These are phyloP conservation scores for Benthosema pterotum DNA, from an alignment of 2,797 vertebrate genomes.

Conservation along the genomic window DNA sequence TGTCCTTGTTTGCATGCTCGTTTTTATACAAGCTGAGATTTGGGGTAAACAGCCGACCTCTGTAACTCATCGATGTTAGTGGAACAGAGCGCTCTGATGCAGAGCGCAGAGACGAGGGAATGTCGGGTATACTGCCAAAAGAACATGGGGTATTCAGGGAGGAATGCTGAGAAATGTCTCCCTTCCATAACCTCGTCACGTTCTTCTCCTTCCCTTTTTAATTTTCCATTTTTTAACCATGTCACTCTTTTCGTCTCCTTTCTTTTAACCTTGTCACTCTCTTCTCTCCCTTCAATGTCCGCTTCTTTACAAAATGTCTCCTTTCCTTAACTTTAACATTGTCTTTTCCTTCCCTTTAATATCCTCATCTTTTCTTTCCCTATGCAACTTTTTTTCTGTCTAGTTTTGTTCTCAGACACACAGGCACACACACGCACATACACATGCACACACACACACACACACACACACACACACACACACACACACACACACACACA, in stretches of 20 bases:
- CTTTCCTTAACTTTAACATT: too few species aligned
- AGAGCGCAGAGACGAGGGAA: neutral
- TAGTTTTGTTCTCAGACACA: neutral
- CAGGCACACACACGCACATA: neutral
- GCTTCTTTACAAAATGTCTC: too few species aligned
- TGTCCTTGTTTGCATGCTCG: slow-evolving; percentile 52
- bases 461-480: neutral
- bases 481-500: neutral
- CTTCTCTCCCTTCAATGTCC: too few species aligned
- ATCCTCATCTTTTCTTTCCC: slow-evolving; percentile 12
- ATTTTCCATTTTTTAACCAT: neutral
- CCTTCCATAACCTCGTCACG: neutral
- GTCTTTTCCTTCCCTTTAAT: neutral
- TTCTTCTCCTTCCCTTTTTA: too few species aligned
- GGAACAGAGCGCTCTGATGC: slow-evolving; percentile 13
- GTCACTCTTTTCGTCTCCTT: slow-evolving; percentile 1
- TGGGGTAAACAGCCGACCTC: slow-evolving; percentile 46
- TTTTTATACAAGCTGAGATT: slow-evolving; percentile 57
- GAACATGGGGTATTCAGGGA: slow-evolving; percentile 30
- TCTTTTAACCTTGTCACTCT: too few species aligned
- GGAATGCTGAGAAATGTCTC: slow-evolving; percentile 48
- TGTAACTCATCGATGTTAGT: slow-evolving; percentile 26
- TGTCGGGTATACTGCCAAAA: slow-evolving; percentile 46
- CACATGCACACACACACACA: neutral
- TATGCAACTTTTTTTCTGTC: slow-evolving; percentile 5